Evolutionary conservation across 2,113 vertebrate genomes (phyloP).

Genomic region (Cranoglanis bouderius): DNA sequence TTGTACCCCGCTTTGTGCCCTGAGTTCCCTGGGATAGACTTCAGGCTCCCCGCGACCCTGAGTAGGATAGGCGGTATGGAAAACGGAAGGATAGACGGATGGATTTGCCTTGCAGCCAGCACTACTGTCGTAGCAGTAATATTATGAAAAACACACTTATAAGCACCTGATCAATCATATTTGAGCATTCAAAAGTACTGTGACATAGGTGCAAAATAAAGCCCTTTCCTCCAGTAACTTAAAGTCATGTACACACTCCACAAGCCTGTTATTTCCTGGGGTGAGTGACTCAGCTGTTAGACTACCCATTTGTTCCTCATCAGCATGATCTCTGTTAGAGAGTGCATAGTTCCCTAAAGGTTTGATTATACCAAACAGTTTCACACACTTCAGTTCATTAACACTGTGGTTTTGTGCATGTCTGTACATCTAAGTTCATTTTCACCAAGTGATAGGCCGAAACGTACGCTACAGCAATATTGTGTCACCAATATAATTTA

Average conservation of each 20-base stretch:
- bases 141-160: neutral
- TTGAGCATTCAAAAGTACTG: neutral
- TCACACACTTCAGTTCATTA: conserved; percentile 22
- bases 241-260: neutral
- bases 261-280: conserved; percentile 10
- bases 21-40: too few relatives aligned
- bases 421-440: neutral
- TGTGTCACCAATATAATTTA: neutral
- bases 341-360: conserved; percentile 17
- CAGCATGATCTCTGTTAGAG: neutral
- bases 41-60: too few relatives aligned
- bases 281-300: conserved; percentile 12
- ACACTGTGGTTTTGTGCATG: conserved; percentile 1
- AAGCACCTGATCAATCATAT: neutral
- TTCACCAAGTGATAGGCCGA: neutral
- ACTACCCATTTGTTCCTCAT: conserved; percentile 21
- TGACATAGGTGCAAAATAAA: neutral
- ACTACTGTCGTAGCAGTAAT: neutral
- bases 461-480: neutral
- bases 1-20: too few relatives aligned
- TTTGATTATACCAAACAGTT: conserved; percentile 18
- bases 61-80: too few relatives aligned
- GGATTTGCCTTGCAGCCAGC: too few relatives aligned
- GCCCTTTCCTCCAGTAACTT: neutral
- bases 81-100: too few relatives aligned